Percentiles rank a stretch among this genome's conserved stretches.
phyloP scores from a whole-genome alignment of 2,888 invertebrate genomes.

The Arenicola marina region DNA sequence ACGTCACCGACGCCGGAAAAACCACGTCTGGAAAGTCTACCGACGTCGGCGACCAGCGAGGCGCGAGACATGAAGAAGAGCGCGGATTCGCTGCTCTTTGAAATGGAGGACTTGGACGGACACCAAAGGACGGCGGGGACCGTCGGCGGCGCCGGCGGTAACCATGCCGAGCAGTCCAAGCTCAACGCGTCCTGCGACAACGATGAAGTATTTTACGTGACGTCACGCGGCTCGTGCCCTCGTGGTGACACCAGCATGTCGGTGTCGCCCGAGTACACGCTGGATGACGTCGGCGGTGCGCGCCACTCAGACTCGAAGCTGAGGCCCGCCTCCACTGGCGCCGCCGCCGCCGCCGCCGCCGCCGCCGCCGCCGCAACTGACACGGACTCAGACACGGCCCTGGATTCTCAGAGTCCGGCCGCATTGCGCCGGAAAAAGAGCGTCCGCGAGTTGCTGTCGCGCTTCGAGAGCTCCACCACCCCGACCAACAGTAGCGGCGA shows the following conservation, averaged over 20 bases:
- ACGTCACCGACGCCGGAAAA: too few relatives aligned
- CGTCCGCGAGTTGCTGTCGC: background rate
- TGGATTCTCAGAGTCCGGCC: background rate
- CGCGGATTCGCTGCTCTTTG: conserved; percentile 1
- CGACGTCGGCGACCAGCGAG: background rate
- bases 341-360: too few relatives aligned
- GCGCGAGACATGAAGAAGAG: background rate
- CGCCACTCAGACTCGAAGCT: background rate
- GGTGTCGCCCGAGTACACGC: background rate
- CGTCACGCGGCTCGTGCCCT: too few relatives aligned
- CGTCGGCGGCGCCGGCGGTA: too few relatives aligned
- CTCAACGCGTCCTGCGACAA: background rate
- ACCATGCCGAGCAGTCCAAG: too few relatives aligned
- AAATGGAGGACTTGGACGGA: background rate
- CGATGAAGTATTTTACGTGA: background rate
- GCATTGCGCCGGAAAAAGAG: conserved; percentile 1
- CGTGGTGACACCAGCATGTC: conserved; percentile 4
- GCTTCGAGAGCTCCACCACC: background rate
- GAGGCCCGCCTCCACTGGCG: background rate
- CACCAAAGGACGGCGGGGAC: background rate
- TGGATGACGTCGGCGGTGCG: background rate
- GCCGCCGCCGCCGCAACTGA: background rate
- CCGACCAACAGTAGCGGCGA: background rate
- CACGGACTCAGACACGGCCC: background rate
- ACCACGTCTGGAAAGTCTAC: too few relatives aligned